Base-by-base conservation (phyloP, 2,888 invertebrate species). In the Strigamia crassipes region DNA sequence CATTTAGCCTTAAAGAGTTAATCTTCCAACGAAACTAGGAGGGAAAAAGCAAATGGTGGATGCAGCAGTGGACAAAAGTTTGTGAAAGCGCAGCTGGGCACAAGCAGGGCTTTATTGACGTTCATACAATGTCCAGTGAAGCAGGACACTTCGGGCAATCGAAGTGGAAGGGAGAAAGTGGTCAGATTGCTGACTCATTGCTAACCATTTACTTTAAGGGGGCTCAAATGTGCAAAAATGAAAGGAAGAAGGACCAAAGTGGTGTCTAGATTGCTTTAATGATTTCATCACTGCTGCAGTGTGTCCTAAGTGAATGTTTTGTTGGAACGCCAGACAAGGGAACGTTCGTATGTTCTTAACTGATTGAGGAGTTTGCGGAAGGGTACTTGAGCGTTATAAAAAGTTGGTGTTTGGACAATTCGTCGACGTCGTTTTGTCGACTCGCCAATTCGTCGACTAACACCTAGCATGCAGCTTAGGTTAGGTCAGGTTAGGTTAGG, bases 101-200 rank as follows among this genome's bases (percentile, higher is more conserved):
- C 27, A 27, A 27, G 27, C 23, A 66, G 31, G 66, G 13, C 23
- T 66, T 66, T 66, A 66, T 66, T 66, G 66, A 66, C 66, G 66
- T 66, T 66, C 66, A 66, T 66, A 66, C 66, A 66, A 66, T 66
- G 66, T 15, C 66, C 66, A 66, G 66, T 27, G 27, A 31, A 66
- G 66, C 66, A 66, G 66, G 9, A 15, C 27, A 66, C 27, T 27
- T 6, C 8, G 66, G 66, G 27, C 66, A 66, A 66, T 66, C 66
- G 66, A 66, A 66, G 66, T 66, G 66, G 66, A 66, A 66, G 31
- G 27, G 66, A 23, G 15, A 66, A 66, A 66, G 66, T 66, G 66
- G 66, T 66, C 66, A 66, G 66, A 66, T 66, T 66, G 66, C 66
- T 66, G 66, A 66, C 66, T 66, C 66, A 66, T 66, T 66, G 66